Evolutionary conservation across 2,797 vertebrate genomes (phyloP).

Genomic region (Spinibarbus caldwelli): DNA sequence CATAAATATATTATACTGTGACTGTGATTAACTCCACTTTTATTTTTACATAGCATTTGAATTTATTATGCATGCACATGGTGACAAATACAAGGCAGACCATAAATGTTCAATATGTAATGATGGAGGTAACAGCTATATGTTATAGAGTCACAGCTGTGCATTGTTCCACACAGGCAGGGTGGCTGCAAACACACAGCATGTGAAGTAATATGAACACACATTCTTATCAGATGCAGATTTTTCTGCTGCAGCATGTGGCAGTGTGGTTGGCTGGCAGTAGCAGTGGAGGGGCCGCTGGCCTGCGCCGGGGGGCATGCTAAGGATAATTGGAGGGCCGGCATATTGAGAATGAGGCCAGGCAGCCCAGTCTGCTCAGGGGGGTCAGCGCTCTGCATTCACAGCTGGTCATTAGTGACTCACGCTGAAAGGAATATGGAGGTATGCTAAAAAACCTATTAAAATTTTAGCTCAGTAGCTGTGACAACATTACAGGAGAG

Average conservation of each 20-base stretch:
- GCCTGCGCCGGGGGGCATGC: slow-evolving; percentile 61
- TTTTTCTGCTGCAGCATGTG: slow-evolving; percentile 37
- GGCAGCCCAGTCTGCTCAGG: slow-evolving; percentile 55
- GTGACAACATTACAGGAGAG: slow-evolving; percentile 60
- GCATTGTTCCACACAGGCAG: slow-evolving; percentile 15
- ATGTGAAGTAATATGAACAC: slow-evolving; percentile 28
- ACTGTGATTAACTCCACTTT: background rate
- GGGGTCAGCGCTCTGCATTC: slow-evolving; percentile 52
- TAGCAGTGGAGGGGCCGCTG: slow-evolving; percentile 49
- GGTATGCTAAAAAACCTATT: slow-evolving; percentile 59
- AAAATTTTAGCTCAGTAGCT: slow-evolving; percentile 58
- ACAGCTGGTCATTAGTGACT: slow-evolving; percentile 64
- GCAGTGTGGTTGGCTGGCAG: slow-evolving; percentile 43
- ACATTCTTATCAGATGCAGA: slow-evolving; percentile 38
- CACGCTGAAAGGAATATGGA: slow-evolving; percentile 62
- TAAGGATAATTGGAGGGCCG: slow-evolving; percentile 65
- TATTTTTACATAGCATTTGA: background rate
- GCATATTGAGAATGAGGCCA: slow-evolving; percentile 63
- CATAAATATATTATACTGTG: background rate
- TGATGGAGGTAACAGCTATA: slow-evolving; percentile 6
- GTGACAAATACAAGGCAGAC: background rate
- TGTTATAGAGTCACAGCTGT: background rate
- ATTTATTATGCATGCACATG: slow-evolving; percentile 20
- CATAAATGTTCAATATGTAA: background rate
- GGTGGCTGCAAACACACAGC: slow-evolving; percentile 23